Evolutionary conservation across 1,140 invertebrate genomes (phyloP).

Genomic region (Procambarus clarkii): DNA sequence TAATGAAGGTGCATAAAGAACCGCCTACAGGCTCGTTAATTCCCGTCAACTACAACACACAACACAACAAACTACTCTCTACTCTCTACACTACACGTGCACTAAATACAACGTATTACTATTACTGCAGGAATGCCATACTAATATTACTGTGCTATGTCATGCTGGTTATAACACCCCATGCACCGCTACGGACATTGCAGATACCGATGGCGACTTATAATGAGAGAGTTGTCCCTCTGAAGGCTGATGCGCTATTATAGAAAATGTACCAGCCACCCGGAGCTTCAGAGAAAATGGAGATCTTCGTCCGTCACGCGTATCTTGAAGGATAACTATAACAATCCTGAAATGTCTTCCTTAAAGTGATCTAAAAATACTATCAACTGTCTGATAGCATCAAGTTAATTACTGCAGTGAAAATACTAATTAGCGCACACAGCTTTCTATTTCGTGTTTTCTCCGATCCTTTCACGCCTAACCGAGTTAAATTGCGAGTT

Average conservation of each 20-base stretch:
- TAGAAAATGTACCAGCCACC: conserved; percentile 1
- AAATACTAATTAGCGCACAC: no score
- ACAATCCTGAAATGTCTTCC: neutral
- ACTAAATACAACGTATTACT: neutral
- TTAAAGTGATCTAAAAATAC: no score
- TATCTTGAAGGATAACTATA: neutral
- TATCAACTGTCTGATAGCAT: no score
- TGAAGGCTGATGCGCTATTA: neutral
- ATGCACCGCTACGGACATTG: neutral
- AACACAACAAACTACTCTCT: neutral
- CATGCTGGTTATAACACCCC: neutral
- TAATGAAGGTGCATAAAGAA: neutral
- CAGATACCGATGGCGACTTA: neutral
- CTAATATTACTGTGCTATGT: neutral
- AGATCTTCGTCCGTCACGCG: neutral
- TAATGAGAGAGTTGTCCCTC: neutral
- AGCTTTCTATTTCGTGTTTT: no score
- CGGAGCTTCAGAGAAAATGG: neutral
- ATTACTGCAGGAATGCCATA: neutral
- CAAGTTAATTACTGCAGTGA: no score
- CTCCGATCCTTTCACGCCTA: no score
- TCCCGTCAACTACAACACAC: neutral
- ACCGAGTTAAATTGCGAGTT: no score
- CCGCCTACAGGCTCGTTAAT: conserved; percentile 15
- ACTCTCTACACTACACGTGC: conserved; percentile 26